Base-by-base conservation (phyloP, 2,113 vertebrate species). In the Pelobates fuscus region DNA sequence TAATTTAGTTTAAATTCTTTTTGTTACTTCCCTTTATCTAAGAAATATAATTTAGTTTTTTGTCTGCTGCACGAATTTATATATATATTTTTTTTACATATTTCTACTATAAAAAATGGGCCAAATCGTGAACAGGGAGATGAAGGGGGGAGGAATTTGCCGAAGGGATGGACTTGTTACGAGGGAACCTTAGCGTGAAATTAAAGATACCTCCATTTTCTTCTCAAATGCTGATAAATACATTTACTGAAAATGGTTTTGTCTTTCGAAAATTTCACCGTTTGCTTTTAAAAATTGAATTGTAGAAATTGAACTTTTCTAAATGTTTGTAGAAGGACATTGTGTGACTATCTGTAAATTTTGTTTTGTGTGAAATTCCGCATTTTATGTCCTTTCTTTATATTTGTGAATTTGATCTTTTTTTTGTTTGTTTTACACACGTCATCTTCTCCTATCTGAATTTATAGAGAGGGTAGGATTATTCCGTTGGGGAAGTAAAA, bases 121-220 rank as follows among this genome's bases (percentile, higher is more conserved):
- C 46, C 23, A 54, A 26, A 65, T 66, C 18, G 30, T 66, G 32
- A 74, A 66, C 71, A 58, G 62, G 46, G 58, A 72, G 43, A 27
- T 63, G 59, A 44, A 4, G 46, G 23, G 49, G 24, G 62, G 71
- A 37, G 63, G 63, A 62, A 44, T 44, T 75, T 54, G 52, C 62
- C n/a, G 20, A 65, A 65, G 71, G 63, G 71, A 57, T 46, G 71
- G 62, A 67, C 71, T 68, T 17, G 66, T 65, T 65, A 20, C 12
- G 62, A 41, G 37, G 63, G 54, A 41, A 46, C 52, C 71, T 23
- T 18, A 29, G 71, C 71, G 71, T 75, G 71, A 75, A 75, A 75
- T 75, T 67, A 66, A 27, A 75, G 52, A 55, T 41, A 41, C 71
- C 71, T 75, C 71, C 63, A 30, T 29, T 30, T 67, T 30, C 62